Conservation (phyloP, 1,140 invertebrate species). For the Oncopeltus fasciatus region DNA sequence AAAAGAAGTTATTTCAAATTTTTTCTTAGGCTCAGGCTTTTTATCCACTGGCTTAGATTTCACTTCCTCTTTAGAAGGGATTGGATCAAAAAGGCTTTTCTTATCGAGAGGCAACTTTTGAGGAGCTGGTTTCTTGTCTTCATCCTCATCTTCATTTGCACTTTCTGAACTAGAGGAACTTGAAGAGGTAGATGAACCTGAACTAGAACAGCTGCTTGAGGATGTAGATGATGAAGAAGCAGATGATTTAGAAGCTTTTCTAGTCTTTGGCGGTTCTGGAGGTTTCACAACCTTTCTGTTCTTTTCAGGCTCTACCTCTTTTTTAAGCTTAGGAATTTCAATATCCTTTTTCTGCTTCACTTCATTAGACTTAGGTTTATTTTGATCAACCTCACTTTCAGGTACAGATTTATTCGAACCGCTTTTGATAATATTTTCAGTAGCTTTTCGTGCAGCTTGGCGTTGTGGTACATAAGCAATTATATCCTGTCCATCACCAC, state of each 20-base stretch:
- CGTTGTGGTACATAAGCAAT: conserved; percentile 74
- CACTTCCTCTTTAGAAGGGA: conserved; percentile 15
- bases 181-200: conserved; percentile 34
- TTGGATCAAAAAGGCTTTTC: conserved; percentile 21
- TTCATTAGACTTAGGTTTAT: conserved; percentile 12
- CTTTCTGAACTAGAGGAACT: conserved; percentile 36
- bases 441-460: conserved; percentile 80
- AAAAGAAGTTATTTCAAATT: conserved; percentile 38
- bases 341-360: conserved; percentile 17
- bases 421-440: conserved; percentile 63
- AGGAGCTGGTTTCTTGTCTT: conserved; percentile 28
- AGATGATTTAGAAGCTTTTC: conserved; percentile 24
- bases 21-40: conserved; percentile 10
- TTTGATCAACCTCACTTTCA: conserved; percentile 28
- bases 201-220: conserved; percentile 32
- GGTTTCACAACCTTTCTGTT: conserved; percentile 17
- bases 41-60: conserved; percentile 19
- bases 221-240: conserved; percentile 31
- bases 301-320: conserved; percentile 23
- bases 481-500: conserved; percentile 48
- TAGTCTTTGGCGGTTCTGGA: conserved; percentile 17
- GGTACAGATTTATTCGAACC: conserved; percentile 37
- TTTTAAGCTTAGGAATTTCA: conserved; percentile 21
- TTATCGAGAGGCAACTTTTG: conserved; percentile 27
- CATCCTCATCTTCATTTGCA: conserved; percentile 31